Evolutionary conservation across 2,888 invertebrate genomes (phyloP).

Genomic region (Yponomeuta plumbellus): DNA sequence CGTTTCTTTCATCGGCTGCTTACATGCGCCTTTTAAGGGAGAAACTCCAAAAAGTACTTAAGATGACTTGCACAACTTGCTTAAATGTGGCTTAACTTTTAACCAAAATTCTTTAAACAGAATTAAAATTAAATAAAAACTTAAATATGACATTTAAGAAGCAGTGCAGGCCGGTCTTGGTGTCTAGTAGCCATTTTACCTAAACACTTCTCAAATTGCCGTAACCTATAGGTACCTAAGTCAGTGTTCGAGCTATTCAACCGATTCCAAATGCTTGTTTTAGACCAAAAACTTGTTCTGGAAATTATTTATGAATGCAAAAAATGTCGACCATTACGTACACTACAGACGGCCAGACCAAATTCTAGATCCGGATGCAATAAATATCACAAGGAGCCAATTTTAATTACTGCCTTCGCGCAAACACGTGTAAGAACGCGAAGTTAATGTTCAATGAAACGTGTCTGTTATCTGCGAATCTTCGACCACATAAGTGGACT

Average conservation of each 20-base stretch:
- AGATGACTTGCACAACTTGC: too few species aligned
- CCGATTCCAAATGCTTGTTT: background rate
- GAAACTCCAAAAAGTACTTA: too few species aligned
- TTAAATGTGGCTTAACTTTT: too few species aligned
- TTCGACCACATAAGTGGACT: too few species aligned
- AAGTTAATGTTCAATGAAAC: background rate
- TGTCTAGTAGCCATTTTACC: too few species aligned
- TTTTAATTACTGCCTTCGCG: background rate
- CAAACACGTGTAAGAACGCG: background rate
- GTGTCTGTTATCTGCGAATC: background rate
- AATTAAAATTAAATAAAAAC: too few species aligned
- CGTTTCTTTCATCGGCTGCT: too few species aligned
- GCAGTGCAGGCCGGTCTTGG: too few species aligned
- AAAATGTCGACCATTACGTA: background rate
- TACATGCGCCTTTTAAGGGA: background rate
- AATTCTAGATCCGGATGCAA: constrained; percentile 3
- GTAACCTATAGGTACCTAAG: background rate
- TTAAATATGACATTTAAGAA: too few species aligned
- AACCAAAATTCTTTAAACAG: too few species aligned
- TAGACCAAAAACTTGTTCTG: constrained; percentile 5
- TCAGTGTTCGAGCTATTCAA: background rate
- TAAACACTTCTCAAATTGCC: background rate
- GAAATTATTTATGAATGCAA: constrained; percentile 8
- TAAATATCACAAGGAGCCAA: background rate
- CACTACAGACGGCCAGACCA: background rate